These are phyloP conservation scores for Calyptommatus sinebrachiatus DNA, from an alignment of 2,113 vertebrate species.

Conservation along the genomic window DNA sequence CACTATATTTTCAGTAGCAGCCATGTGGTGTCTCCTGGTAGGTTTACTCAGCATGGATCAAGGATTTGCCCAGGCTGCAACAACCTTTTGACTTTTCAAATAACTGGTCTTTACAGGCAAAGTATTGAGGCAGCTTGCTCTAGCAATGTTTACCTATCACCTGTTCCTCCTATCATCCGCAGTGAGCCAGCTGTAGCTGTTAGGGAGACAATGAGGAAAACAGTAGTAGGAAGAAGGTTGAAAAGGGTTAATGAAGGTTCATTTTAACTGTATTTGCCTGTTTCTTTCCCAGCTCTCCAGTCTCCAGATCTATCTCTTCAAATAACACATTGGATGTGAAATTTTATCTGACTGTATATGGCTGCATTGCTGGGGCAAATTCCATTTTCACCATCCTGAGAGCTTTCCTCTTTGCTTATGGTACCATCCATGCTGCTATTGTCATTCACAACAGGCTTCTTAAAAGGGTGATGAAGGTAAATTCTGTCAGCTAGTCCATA, in stretches of 20 bases:
- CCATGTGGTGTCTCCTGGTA: not conserved
- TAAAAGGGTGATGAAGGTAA: conserved; percentile 82
- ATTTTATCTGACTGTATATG: conserved; percentile 88
- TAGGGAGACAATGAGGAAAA: not conserved
- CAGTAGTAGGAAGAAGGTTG: not conserved
- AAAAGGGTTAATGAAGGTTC: not conserved
- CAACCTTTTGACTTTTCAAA: not conserved
- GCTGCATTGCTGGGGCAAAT: conserved; percentile 82
- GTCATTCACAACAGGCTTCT: conserved; percentile 82
- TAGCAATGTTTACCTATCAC: not conserved
- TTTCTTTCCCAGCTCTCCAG: conserved; percentile 69
- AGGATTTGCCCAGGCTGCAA: not conserved
- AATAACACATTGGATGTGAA: conserved; percentile 75
- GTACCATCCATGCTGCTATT: conserved; percentile 78
- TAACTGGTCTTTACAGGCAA: not conserved
- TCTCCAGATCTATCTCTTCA: conserved; percentile 44
- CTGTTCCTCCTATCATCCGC: not conserved
- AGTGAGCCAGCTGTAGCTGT: not conserved
- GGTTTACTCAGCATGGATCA: not conserved
- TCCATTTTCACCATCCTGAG: conserved; percentile 87
- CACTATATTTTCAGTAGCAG: too few relatives aligned
- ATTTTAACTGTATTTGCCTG: conserved; percentile 39
- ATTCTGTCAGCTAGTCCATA: not conserved
- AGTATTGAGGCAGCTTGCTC: not conserved
- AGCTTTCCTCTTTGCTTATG: conserved; percentile 88